Evolutionary conservation across 1,140 invertebrate genomes (phyloP).

Genomic region (Copidosoma floridanum): DNA sequence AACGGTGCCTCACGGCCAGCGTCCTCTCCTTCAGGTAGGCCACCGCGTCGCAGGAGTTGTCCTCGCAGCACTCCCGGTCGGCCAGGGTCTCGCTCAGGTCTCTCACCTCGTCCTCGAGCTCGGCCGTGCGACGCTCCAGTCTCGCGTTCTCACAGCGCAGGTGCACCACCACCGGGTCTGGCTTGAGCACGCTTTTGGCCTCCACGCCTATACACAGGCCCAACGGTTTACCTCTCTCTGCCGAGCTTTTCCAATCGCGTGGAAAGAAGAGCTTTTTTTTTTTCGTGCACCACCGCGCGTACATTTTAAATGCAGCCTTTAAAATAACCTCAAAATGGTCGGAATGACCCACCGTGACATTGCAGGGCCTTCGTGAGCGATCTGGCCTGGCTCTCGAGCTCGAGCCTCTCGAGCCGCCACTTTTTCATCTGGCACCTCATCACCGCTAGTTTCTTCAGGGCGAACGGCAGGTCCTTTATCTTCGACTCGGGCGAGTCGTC

Average conservation of each 20-base stretch:
- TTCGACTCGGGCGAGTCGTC: conserved; percentile 39
- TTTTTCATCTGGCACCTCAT: conserved; percentile 52
- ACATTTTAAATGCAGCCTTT: too few species aligned
- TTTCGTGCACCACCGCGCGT: too few species aligned
- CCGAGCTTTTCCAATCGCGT: background rate
- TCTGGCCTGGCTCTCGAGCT: conserved; percentile 44
- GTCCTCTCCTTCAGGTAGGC: conserved; percentile 39
- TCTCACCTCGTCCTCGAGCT: conserved; percentile 42
- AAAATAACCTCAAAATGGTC: conserved; percentile 5
- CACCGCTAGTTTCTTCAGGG: conserved; percentile 41
- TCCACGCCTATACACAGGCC: background rate
- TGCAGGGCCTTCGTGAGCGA: conserved; percentile 41
- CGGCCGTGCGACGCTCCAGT: conserved; percentile 38
- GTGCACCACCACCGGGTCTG: conserved; percentile 44
- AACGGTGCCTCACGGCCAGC: conserved; percentile 32
- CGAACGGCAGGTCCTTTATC: conserved; percentile 44
- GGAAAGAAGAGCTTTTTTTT: background rate
- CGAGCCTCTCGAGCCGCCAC: conserved; percentile 41
- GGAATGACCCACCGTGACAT: conserved; percentile 36
- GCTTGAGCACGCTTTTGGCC: conserved; percentile 28
- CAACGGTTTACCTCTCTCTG: background rate
- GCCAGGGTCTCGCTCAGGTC: conserved; percentile 40
- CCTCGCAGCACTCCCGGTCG: conserved; percentile 39
- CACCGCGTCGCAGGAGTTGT: conserved; percentile 34
- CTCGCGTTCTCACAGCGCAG: conserved; percentile 43